Evolutionary conservation across 2,888 invertebrate species (phyloP), one percentile per base, ranked within the genome.

Genomic region (Leptopilina syphax): DNA sequence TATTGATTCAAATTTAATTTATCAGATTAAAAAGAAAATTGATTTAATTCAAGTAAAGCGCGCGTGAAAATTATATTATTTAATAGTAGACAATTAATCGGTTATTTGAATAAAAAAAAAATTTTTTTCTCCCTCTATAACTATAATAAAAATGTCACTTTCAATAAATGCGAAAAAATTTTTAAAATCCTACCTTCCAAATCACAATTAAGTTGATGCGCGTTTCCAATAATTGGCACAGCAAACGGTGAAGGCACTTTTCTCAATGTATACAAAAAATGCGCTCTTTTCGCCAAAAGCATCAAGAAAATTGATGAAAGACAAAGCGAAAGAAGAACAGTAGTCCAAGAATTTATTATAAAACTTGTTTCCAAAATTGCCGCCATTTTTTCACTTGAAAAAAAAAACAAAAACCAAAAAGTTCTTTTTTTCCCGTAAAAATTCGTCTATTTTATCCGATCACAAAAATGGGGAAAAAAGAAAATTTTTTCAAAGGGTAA

Each of bases 151-250:
- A 50, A 50, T 50, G 9, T 50, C 12, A 50, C 9, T 50, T 50
- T 50, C 9, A 50, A 50, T 50, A 10, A 10, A 44, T 8, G 5
- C 5, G 7, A 7, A 7, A 60, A 3, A 3, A 60, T n/a, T 12
- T 57, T n/a, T 1, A 60, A 60, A 60, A n/a, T 60, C 88, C 83
- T 85, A 92, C 92, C 91, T 86, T 91, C 89, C 77, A 89, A 90
- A n/a, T 85, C 87, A 80, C 91, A 89, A 67, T 88, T 88, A n/a
- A 92, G 87, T 78, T 91, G 90, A 57, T 87, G 85, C 2, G 91
- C 90, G 79, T 92, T 92, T 2, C 92, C 92, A 18, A 92, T 84
- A n/a, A 92, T 50, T 1, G 92, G 92, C 66, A 90, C 76, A 0
- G 91, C 89, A 1, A 68, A 81, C 2, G 91, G 92, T 24, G 87